Evolutionary conservation across 2,113 vertebrate species (phyloP).

Genomic region (Platycercus adscitus): DNA sequence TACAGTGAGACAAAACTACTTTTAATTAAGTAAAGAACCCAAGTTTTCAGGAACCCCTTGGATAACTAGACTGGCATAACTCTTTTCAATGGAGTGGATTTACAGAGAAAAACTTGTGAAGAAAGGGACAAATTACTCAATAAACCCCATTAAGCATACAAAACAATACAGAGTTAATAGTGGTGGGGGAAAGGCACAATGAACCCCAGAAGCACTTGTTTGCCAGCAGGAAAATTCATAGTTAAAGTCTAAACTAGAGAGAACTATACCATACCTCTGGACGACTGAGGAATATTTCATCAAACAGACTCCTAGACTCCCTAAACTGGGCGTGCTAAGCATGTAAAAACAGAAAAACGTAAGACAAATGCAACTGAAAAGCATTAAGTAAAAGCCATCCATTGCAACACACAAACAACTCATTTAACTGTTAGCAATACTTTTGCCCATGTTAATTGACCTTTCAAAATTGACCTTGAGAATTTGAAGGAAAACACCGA

Average conservation of each 20-base stretch:
- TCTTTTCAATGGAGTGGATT: not conserved
- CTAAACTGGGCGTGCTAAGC: conserved; percentile 80
- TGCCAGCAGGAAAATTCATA: conserved; percentile 56
- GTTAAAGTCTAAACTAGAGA: conserved; percentile 70
- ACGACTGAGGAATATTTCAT: conserved; percentile 80
- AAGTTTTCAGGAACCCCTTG: not conserved
- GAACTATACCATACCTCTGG: conserved; percentile 78
- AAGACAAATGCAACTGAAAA: conserved; percentile 74
- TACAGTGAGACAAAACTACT: not conserved
- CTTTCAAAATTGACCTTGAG: not conserved
- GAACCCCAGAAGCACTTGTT: not conserved
- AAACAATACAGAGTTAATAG: not conserved
- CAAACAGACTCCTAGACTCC: conserved; percentile 81
- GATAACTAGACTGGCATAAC: not conserved
- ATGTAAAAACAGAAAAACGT: conserved; percentile 75
- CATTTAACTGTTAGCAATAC: conserved; percentile 25
- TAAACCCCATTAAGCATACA: not conserved
- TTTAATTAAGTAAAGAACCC: not conserved
- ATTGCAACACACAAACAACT: conserved; percentile 58
- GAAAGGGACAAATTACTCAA: not conserved
- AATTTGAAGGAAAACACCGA: not conserved
- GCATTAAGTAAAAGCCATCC: conserved; percentile 68
- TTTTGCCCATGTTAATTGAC: not conserved
- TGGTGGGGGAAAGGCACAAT: not conserved
- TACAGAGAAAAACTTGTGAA: not conserved